Evolutionary conservation across 2,113 vertebrate species (phyloP).

Genomic region (Heteronetta atricapilla): DNA sequence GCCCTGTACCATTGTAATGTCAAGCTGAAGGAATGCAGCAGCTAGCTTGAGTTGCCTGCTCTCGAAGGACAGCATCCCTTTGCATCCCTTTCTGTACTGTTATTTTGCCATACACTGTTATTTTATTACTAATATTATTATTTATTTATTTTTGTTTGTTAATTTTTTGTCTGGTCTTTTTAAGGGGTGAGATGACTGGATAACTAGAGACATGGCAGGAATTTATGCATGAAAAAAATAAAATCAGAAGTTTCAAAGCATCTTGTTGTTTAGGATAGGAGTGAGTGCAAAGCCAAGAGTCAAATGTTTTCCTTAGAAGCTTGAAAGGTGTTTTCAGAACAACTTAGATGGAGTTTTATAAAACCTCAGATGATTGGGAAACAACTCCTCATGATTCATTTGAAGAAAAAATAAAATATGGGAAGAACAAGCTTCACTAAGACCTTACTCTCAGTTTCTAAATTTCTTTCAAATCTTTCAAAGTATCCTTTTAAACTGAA

Average conservation of each 20-base stretch:
- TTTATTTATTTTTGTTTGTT: no score
- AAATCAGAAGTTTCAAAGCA: neutral
- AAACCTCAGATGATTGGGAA: neutral
- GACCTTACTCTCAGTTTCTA: neutral
- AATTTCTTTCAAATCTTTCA: neutral
- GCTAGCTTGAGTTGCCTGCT: neutral
- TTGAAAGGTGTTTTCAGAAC: neutral
- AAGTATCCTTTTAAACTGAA: neutral
- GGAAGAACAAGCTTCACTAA: neutral
- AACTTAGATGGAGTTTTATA: neutral
- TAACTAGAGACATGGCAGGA: neutral
- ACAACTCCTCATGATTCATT: no score
- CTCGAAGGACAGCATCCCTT: neutral
- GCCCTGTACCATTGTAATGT: neutral
- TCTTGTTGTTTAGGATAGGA: neutral
- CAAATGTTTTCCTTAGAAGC: neutral
- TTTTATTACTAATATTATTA: no score
- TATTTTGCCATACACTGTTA: neutral
- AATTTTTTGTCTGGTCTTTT: neutral
- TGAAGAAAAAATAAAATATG: neutral
- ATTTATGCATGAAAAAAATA: neutral
- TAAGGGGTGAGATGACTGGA: neutral
- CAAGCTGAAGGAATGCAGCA: neutral
- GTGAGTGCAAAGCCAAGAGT: neutral
- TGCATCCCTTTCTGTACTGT: no score